Evolutionary conservation across 2,113 vertebrate species (phyloP), one percentile per base, ranked within the genome.

Genomic region (Sylvilagus bachmani): DNA sequence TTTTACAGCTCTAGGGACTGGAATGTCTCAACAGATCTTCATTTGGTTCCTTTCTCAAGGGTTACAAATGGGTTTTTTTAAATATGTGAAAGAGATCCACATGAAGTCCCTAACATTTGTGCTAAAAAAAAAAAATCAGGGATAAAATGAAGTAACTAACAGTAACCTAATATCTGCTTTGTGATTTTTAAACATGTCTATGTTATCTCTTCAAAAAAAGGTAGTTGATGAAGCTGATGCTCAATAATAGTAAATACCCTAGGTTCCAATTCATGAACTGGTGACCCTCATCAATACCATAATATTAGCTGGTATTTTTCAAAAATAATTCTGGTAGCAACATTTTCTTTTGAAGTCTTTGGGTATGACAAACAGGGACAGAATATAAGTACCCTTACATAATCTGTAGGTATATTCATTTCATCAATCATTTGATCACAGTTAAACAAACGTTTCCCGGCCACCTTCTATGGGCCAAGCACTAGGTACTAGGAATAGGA

Each of bases 381-480:
- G 21, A 17, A 10, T 22, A 14, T 6, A 38, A 38, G 19, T 73
- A 21, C 17, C 70, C 8, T 90, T 62, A 80, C 31, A 83, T 64
- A 73, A 74, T 49, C 27, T 89, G 22, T 3, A 89, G 70, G 29
- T 5, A 78, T 64, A 92, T 64, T 38, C 77, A 51, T 70, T 92
- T 90, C 58, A 87, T 22, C 77, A 87, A 87, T 22, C 77, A 87
- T 58, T 80, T 82, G 92, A 58, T 55, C 29, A 75, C 4, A 75
- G 70, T 44, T 96, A 83, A 93, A 74, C 33, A 94, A 71, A 82
- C 49, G 25, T 69, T 33, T 29, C 73, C 11, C 33, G 58, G 33
- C 29, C 38, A 64, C 53, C 69, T 87, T 75, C 83, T 90, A 82
- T 17, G 38, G 74, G 73, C 13, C 53, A 74, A 22, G 58, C 5